Conservation (phyloP, 2,888 invertebrate species). For the Drosophila demipolita region DNA sequence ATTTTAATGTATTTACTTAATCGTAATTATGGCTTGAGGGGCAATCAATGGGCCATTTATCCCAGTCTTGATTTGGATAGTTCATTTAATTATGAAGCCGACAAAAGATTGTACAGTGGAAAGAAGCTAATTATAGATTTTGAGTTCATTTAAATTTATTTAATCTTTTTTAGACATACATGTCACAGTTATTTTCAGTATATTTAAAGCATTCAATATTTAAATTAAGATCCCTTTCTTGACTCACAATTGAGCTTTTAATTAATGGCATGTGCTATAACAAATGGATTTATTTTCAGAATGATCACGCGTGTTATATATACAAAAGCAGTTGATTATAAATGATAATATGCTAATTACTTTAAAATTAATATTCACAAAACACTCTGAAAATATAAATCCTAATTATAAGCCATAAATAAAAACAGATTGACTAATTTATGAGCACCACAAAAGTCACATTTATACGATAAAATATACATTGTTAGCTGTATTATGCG, state of each 20-base stretch:
- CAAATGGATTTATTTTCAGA: not conserved
- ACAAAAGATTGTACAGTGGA: not conserved
- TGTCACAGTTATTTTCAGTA: not conserved
- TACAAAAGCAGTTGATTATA: conserved; percentile 7
- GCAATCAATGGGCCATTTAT: conserved; percentile 8
- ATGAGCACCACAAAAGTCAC: conserved; percentile 6
- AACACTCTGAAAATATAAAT: not conserved
- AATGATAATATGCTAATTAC: conserved; percentile 5
- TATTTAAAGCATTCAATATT: not conserved
- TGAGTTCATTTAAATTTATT: conserved; percentile 21
- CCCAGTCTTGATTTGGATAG: not conserved
- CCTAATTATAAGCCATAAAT: conserved; percentile 4
- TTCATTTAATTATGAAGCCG: conserved; percentile 2
- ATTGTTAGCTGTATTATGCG: conserved; percentile 10
- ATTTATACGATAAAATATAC: not conserved
- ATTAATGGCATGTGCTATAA: not conserved
- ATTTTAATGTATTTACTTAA: conserved; percentile 41
- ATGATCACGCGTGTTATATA: not conserved
- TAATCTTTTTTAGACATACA: not conserved
- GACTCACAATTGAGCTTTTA: conserved; percentile 28
- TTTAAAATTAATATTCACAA: not conserved
- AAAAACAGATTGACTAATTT: conserved; percentile 7
- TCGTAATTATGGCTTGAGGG: conserved; percentile 31
- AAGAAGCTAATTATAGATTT: conserved; percentile 32
- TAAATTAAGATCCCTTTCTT: not conserved